Evolutionary conservation across 2,888 invertebrate genomes (phyloP).

Genomic region (Phengaris arion): DNA sequence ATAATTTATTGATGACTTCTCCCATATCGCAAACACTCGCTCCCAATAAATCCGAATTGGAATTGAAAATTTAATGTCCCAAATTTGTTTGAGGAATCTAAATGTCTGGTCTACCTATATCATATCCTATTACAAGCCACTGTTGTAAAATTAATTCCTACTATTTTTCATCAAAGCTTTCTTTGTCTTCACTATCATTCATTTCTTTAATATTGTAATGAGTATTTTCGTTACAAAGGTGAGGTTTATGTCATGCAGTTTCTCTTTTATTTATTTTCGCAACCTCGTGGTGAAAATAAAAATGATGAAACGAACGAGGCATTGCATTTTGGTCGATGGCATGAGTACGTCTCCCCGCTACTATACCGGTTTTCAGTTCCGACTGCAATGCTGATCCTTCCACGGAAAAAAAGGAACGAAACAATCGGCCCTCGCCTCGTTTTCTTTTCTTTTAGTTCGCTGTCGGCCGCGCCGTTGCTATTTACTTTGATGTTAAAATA

Average conservation of each 20-base stretch:
- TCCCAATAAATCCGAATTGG: background rate
- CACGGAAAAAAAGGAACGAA: constrained; percentile 70
- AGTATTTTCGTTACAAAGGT: constrained; percentile 18
- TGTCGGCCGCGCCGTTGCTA: constrained; percentile 49
- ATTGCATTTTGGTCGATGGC: constrained; percentile 58
- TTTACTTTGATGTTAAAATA: constrained; percentile 39
- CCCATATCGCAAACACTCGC: constrained; percentile 3
- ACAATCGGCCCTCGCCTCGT: constrained; percentile 52
- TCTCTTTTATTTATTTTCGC: constrained; percentile 27
- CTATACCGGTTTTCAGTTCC: constrained; percentile 71
- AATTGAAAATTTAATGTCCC: constrained; percentile 12
- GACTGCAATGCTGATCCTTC: constrained; percentile 70
- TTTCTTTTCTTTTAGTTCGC: constrained; percentile 52
- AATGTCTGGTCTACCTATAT: no score
- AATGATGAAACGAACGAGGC: constrained; percentile 42
- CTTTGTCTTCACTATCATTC: background rate
- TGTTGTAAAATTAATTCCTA: background rate
- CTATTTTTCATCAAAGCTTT: background rate
- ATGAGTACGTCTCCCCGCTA: constrained; percentile 49
- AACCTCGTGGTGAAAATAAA: constrained; percentile 24
- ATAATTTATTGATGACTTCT: constrained; percentile 46
- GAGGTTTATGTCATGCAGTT: constrained; percentile 17
- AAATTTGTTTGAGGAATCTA: background rate
- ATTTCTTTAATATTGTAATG: background rate
- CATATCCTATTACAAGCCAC: background rate